These are phyloP conservation scores for Clostera curtula DNA, from an alignment of 2,888 invertebrate genomes.

Conservation along the genomic window DNA sequence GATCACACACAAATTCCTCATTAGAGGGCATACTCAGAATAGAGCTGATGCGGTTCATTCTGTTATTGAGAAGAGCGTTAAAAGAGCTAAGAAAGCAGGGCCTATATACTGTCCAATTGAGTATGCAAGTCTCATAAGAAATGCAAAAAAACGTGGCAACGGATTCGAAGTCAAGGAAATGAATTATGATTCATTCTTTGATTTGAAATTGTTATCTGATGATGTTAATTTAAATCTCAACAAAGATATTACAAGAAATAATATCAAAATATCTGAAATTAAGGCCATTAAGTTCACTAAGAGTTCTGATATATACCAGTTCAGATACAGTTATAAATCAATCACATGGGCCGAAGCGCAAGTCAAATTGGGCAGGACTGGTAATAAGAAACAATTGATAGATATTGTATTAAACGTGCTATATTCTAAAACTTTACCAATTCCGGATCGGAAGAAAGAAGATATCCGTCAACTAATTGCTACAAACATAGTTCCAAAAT, in stretches of 20 bases:
- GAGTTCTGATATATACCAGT: conserved; percentile 10
- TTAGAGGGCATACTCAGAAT: conserved; percentile 16
- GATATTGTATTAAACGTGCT: conserved; percentile 6
- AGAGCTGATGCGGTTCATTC: conserved; percentile 17
- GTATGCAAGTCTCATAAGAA: conserved; percentile 14
- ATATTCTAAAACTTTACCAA: conserved; percentile 9
- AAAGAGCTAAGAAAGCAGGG: conserved; percentile 7
- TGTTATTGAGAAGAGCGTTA: conserved; percentile 16
- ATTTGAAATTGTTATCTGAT: conserved; percentile 13
- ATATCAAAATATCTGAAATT: conserved; percentile 7
- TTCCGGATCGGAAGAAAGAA: conserved; percentile 11
- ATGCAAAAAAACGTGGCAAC: conserved; percentile 8
- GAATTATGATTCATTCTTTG: conserved; percentile 14
- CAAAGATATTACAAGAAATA: conserved; percentile 11
- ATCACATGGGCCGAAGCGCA: conserved; percentile 5
- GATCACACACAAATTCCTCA: conserved; percentile 12
- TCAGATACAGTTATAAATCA: conserved; percentile 3
- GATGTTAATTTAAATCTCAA: conserved; percentile 9
- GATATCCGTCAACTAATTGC: conserved; percentile 13
- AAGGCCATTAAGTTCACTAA: conserved; percentile 10
- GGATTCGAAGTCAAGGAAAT: conserved; percentile 12
- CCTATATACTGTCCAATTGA: conserved; percentile 17
- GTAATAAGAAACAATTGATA: conserved; percentile 6
- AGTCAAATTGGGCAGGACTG: conserved; percentile 5
- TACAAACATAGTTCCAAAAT: conserved; percentile 14